Percentiles rank a stretch among this genome's conserved stretches.
Evolutionary conservation across 2,888 invertebrate genomes (phyloP).

Genomic region (Mesorhabditis spiculigera): DNA sequence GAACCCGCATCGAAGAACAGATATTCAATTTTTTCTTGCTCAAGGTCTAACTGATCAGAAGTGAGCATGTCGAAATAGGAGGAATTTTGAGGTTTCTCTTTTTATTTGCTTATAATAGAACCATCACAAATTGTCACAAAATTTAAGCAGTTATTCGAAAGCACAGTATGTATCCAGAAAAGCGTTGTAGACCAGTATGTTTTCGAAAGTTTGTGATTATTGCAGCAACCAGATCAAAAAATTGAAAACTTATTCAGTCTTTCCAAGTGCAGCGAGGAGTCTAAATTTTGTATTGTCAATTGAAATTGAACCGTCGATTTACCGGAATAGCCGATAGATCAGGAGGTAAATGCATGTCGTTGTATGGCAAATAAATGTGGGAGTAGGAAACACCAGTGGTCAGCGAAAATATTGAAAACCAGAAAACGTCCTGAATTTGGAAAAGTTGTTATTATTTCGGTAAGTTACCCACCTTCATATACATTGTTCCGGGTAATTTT

Average conservation of each 20-base stretch:
- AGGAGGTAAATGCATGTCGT: slow-evolving; percentile 52
- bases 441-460: background rate
- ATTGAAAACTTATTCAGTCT: background rate
- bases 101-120: no score
- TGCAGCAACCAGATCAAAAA: no score
- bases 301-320: slow-evolving; percentile 13
- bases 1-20: no score
- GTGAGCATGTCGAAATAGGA: no score
- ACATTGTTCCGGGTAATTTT: slow-evolving; percentile 49
- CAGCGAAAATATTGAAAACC: slow-evolving; percentile 53
- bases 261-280: background rate
- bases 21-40: no score
- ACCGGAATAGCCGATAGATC: slow-evolving; percentile 49
- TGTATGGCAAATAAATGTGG: slow-evolving; percentile 53
- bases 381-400: slow-evolving; percentile 49
- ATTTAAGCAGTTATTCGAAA: no score
- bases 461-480: slow-evolving; percentile 27
- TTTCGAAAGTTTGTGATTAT: no score
- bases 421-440: slow-evolving; percentile 27
- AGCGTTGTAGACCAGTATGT: no score
- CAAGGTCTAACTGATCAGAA: no score
- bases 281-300: background rate
- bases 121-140: no score
- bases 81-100: no score
- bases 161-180: no score